These are phyloP conservation scores for Chloroclysta siterata DNA, from an alignment of 2,888 invertebrate species.

Conservation along the genomic window DNA sequence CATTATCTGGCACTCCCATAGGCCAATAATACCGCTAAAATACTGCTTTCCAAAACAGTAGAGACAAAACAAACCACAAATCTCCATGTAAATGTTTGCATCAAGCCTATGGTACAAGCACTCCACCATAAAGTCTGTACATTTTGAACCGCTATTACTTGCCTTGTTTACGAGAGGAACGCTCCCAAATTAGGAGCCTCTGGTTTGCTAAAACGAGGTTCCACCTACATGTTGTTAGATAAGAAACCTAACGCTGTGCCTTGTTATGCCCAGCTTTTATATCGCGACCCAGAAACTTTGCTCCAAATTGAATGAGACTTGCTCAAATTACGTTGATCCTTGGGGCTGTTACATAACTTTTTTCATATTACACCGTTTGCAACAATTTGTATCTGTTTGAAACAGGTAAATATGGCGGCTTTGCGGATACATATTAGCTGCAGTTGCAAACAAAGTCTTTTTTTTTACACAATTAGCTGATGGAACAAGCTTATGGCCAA, in stretches of 20 bases:
- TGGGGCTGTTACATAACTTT: too few relatives aligned
- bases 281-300: neutral
- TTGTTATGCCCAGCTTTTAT: constrained; percentile 2
- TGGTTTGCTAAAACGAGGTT: constrained; percentile 37
- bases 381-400: too few relatives aligned
- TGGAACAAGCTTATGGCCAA: too few relatives aligned
- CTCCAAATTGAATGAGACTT: constrained; percentile 1
- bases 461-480: too few relatives aligned
- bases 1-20: neutral
- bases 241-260: constrained; percentile 6
- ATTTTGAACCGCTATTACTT: constrained; percentile 41
- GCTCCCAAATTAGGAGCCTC: constrained; percentile 38
- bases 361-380: too few relatives aligned
- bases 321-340: neutral
- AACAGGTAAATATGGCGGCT: too few relatives aligned
- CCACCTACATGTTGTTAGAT: constrained; percentile 26
- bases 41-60: constrained; percentile 10
- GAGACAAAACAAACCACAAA: constrained; percentile 32
- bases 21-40: constrained; percentile 3
- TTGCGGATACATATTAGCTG: too few relatives aligned
- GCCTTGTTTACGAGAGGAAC: constrained; percentile 37
- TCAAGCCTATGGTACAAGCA: constrained; percentile 21
- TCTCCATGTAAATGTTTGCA: constrained; percentile 34
- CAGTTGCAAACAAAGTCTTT: too few relatives aligned
- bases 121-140: constrained; percentile 29